Conservation (phyloP, 2,113 vertebrate genomes). For the Acrocephalus arundinaceus region DNA sequence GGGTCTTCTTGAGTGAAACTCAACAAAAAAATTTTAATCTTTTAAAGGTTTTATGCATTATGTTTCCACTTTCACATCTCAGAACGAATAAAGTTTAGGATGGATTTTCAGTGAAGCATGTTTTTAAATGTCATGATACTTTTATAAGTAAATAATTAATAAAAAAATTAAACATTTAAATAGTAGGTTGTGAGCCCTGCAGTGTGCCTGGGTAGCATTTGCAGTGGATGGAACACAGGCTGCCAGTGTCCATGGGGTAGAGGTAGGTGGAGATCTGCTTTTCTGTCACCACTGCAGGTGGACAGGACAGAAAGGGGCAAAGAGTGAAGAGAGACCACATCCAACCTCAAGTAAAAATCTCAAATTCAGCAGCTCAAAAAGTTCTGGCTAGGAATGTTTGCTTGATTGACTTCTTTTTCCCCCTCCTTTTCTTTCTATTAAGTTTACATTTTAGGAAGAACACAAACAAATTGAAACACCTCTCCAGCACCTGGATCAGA, state of each 20-base stretch:
- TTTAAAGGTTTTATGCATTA: constrained; percentile 38
- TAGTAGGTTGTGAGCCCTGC: neutral
- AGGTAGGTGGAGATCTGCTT: neutral
- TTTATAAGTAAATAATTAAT: constrained; percentile 43
- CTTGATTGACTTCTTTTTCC: neutral
- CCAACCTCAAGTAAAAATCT: neutral
- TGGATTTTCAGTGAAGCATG: constrained; percentile 19
- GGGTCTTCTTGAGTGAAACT: neutral
- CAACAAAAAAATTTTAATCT: neutral
- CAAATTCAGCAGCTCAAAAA: neutral
- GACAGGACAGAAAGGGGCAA: neutral
- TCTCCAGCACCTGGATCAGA: neutral
- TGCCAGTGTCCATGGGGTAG: rapidly evolving
- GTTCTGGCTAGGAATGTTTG: neutral
- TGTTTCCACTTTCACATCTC: constrained; percentile 12
- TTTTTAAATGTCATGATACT: constrained; percentile 20
- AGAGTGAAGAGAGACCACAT: neutral
- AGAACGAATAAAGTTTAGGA: neutral
- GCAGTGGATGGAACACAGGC: neutral
- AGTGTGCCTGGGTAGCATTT: neutral
- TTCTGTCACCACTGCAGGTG: neutral
- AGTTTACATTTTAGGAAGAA: neutral
- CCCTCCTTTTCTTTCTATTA: neutral
- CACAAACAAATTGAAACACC: neutral
- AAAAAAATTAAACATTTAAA: constrained; percentile 31